Evolutionary conservation across 2,113 vertebrate genomes (phyloP), one percentile per base, ranked within the genome.

Genomic region (Natator depressus): DNA sequence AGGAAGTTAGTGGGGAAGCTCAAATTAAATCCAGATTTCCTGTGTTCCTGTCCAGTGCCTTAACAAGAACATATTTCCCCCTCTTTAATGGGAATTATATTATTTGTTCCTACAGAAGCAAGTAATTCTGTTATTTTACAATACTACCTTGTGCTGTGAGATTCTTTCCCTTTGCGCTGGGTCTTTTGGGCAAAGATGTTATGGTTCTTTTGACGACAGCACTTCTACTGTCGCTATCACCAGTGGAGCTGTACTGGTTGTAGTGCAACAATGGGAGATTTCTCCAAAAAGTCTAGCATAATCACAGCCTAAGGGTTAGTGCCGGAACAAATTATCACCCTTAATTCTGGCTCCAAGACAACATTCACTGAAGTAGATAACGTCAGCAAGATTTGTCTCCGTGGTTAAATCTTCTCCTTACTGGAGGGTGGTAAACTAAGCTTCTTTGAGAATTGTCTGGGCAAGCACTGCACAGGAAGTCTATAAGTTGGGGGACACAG

Each of bases 321-420:
- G 31, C 16, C 62, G 88, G 88, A 90, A 87, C 51, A 90, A 89
- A 78, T 84, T 82, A 84, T 88, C 14, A 31, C 85, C 88, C 81
- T 54, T 5, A 95, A 93, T 88, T 94, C 86, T 90, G 95, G 87
- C 46, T 83, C 85, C 93, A 88, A 96, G 76, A 96, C 92, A 89
- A 93, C 91, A 87, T 88, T 53, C 69, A 62, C 80, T 85, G 87
- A 87, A 95, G 93, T 88, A 94, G 88, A 84, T 96, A 90, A 88
- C 86, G 87, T 93, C 96, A n/a, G 19, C 12, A 89, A 96, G 69
- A 97, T 55, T 57, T 55, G 81, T 9, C 93, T 96, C 86, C 81
- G 90, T 90, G 97, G 94, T 54, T 47, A 90, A 42, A 49, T 76
- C 84, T 11, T 88, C 75, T 85, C 79, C 93, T 89, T 93, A 59